Evolutionary conservation across 92 coral and sea anemone species (phyloP).

Genomic region (Umimayanthus kanabou): DNA sequence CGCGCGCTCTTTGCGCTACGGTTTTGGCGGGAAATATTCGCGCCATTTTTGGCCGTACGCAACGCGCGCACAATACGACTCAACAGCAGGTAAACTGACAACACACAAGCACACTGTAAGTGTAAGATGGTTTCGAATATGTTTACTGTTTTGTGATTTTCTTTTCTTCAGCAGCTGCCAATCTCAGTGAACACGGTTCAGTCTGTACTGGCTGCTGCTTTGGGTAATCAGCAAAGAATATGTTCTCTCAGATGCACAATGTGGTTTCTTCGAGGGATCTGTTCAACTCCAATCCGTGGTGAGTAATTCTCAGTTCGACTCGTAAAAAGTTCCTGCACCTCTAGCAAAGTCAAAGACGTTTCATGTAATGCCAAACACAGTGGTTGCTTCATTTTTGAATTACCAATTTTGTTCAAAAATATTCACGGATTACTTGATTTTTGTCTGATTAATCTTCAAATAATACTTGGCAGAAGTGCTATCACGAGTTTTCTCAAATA

Average conservation of each 20-base stretch:
- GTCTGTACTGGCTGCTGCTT: not conserved
- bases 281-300: constrained; percentile 85
- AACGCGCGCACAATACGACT: not conserved
- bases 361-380: not conserved
- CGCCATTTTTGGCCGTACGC: constrained; percentile 47
- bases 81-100: not conserved
- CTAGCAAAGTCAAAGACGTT: not conserved
- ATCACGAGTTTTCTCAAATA: too few species aligned
- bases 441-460: too few species aligned
- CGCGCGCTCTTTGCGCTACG: constrained; percentile 2
- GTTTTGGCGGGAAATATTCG: constrained; percentile 59
- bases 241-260: constrained; percentile 78
- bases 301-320: constrained; percentile 11
- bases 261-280: constrained; percentile 87
- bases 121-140: not conserved
- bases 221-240: not conserved
- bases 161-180: not conserved
- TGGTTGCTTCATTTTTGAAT: not conserved
- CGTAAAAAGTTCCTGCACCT: not conserved
- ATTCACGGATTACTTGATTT: too few species aligned
- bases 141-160: not conserved
- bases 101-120: not conserved
- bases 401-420: not conserved
- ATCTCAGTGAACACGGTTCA: not conserved
- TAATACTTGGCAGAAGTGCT: too few species aligned